Conservation (phyloP, 2,113 vertebrate species). For the Promerops cafer region DNA sequence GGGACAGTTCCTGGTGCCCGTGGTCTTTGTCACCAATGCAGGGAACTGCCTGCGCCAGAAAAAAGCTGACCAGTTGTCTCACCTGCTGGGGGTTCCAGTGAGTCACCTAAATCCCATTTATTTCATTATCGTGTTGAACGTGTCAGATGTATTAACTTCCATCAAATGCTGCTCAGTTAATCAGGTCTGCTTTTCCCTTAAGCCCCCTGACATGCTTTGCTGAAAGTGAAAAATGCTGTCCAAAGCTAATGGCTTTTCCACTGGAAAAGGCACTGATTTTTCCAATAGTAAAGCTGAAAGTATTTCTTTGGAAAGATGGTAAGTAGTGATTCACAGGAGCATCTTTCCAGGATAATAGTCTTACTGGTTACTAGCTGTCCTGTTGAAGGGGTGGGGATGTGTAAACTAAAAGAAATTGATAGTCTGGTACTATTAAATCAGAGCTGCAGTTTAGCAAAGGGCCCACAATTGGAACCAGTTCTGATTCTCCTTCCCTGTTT, state of each 20-base stretch:
- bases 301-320: background rate
- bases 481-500: background rate
- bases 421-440: background rate
- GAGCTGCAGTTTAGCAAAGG: background rate
- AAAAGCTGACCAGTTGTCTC: conserved; percentile 84
- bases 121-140: background rate
- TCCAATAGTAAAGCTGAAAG: background rate
- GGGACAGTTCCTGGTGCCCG: conserved; percentile 81
- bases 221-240: background rate
- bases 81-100: conserved; percentile 80
- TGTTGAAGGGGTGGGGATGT: background rate
- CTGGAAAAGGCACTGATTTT: background rate
- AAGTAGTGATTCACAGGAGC: background rate
- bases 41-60: conserved; percentile 82
- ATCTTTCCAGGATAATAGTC: background rate
- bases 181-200: background rate
- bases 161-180: background rate
- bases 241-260: background rate
- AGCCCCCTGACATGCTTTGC: background rate
- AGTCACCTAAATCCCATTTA: conserved; percentile 37
- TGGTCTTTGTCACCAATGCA: conserved; percentile 91
- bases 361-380: background rate
- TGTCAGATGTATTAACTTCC: background rate
- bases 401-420: background rate
- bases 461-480: rapidly evolving